phyloP scores from a whole-genome alignment of 2,113 vertebrate species.

The Cervus canadensis region DNA sequence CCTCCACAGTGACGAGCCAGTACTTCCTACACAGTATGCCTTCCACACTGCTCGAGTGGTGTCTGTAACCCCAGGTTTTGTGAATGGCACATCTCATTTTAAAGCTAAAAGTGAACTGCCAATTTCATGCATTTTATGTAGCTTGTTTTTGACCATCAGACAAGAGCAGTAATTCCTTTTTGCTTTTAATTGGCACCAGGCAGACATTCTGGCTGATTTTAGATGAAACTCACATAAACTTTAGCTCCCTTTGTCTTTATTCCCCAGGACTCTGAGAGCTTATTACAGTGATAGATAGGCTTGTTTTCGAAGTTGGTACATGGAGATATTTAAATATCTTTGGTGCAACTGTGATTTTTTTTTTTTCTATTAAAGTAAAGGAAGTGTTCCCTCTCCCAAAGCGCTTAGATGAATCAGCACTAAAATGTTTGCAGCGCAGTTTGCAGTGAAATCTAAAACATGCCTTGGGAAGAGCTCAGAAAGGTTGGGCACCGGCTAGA shows the following conservation, averaged over 20 bases:
- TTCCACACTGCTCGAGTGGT: background rate
- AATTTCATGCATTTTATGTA: background rate
- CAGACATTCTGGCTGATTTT: constrained; percentile 23
- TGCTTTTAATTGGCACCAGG: constrained; percentile 40
- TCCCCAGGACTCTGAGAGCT: background rate
- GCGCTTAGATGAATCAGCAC: constrained; percentile 23
- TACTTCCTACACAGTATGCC: background rate
- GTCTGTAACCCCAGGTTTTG: background rate
- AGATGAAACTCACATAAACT: constrained; percentile 17
- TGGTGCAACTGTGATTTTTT: constrained; percentile 34
- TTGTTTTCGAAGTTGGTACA: constrained; percentile 19
- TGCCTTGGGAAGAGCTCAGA: background rate
- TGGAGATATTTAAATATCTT: constrained; percentile 20
- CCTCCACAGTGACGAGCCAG: background rate
- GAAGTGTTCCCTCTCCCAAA: background rate
- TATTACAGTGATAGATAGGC: background rate
- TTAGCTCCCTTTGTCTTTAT: background rate
- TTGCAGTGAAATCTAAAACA: background rate
- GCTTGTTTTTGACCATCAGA: constrained; percentile 35
- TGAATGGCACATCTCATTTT: background rate
- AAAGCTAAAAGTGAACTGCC: background rate
- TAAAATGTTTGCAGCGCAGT: background rate
- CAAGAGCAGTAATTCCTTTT: constrained; percentile 46
- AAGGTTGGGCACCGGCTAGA: background rate
- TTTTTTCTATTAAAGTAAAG: background rate